Evolutionary conservation across 1,140 invertebrate species (phyloP).

Genomic region (Meloidogyne hapla): DNA sequence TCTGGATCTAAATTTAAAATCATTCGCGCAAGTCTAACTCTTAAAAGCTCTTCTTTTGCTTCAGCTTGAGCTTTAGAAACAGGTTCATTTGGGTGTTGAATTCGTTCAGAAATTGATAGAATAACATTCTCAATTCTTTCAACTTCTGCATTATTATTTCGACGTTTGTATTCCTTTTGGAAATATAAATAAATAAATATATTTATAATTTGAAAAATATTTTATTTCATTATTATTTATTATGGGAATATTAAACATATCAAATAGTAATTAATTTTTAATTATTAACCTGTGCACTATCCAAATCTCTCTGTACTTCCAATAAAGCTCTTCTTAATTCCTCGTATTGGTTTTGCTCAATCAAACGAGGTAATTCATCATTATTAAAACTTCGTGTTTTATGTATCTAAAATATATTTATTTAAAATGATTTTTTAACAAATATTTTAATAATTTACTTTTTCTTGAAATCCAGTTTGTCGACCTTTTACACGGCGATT

Average conservation of each 20-base stretch:
- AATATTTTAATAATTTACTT: background rate
- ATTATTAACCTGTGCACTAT: background rate
- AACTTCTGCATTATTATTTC: conserved; percentile 23
- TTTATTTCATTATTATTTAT: too few species aligned
- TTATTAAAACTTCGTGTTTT: background rate
- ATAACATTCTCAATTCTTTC: conserved; percentile 33
- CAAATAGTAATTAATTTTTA: too few species aligned
- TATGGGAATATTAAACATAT: too few species aligned
- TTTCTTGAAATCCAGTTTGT: background rate
- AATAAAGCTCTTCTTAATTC: background rate
- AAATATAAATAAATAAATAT: background rate
- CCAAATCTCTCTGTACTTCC: background rate
- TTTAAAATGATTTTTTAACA: background rate
- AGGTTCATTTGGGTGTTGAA: conserved; percentile 33
- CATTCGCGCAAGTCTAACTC: conserved; percentile 55
- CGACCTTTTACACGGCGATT: background rate
- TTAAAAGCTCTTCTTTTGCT: conserved; percentile 58
- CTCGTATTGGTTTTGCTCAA: background rate
- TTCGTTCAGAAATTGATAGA: conserved; percentile 26
- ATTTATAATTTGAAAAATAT: too few species aligned
- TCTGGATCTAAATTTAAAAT: conserved; percentile 55
- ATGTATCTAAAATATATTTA: background rate
- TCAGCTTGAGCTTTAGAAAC: conserved; percentile 56
- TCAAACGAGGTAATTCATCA: conserved; percentile 5
- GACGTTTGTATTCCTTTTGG: conserved; percentile 11